Evolutionary conservation across 2,888 invertebrate genomes (phyloP), one percentile per base, ranked within the genome.

Genomic region (Tortricodes alternella): DNA sequence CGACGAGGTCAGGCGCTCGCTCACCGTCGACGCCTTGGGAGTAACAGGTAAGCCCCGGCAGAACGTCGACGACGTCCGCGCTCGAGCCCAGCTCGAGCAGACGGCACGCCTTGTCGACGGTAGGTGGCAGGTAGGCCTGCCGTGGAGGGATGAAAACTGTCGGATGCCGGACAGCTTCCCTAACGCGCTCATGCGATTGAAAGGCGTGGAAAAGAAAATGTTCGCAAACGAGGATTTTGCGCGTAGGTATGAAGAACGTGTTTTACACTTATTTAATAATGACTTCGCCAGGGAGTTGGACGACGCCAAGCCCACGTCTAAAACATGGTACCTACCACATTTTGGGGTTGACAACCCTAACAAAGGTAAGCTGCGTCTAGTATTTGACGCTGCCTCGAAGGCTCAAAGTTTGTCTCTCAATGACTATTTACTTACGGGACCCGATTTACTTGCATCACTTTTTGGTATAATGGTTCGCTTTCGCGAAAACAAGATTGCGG

Each of bases 381-480:
- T 69, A 0, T 63, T 62, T 19, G 64, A 68, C 19, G 65, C 65
- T 1, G 65, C 66, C 0, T 56, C 53, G 0, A 62, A 55, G 15
- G 15, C 43, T 1, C 11, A 58, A 2, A 61, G 61, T 5, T 16
- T 43, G 9, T 63, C 39, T 2, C 13, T 68, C 5, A 70, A 70
- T 37, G 67, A 69, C 46, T 63, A 60, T 37, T 48, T 68, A 21
- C 41, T 66, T 0, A 59, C 38, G 9, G 67, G 66, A 1, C 66
- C 67, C 0, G 66, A 70, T 32, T 29, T 68, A 11, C 49, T 68
- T 2, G 18, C 7, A 5, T 66, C 77, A 4, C 53, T 83, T 37
- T 52, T 70, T 0, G 73, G 74, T 2, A 71, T 81, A 0, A 39
- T 83, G 38, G 64, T 74, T 57, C 68, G 74, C 1, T 84, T 83